Conservation (phyloP, 1,140 invertebrate genomes). For the Aphis craccivora region DNA sequence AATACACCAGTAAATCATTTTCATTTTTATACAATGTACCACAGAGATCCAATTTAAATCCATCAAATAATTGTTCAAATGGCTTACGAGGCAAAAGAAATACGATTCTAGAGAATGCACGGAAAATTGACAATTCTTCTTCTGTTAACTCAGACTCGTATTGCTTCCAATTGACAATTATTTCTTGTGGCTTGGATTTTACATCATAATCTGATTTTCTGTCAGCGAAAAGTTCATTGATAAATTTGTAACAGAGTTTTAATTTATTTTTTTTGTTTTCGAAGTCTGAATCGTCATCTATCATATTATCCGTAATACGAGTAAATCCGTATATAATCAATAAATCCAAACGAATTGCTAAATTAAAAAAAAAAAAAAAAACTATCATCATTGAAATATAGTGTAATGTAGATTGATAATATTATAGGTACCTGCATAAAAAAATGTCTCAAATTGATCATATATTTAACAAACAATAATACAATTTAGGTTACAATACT, state of each 20-base stretch:
- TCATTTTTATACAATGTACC: not conserved
- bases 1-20: constrained; percentile 22
- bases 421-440: too few species aligned
- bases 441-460: too few species aligned
- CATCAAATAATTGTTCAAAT: constrained; percentile 1
- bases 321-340: constrained; percentile 18
- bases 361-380: not conserved
- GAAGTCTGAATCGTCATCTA: not conserved
- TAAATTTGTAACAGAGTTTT: not conserved
- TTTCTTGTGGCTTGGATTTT: not conserved
- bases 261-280: not conserved
- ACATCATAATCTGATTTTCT: constrained; percentile 32
- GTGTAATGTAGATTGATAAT: too few species aligned
- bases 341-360: constrained; percentile 20
- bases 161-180: not conserved
- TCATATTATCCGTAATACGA: constrained; percentile 30
- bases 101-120: not conserved
- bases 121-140: not conserved
- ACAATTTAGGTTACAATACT: not conserved
- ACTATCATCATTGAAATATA: too few species aligned
- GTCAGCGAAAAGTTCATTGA: constrained; percentile 22
- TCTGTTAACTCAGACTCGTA: not conserved
- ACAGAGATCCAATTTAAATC: not conserved
- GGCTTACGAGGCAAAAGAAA: constrained; percentile 19
- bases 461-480: not conserved